These are phyloP conservation scores for Oxyruncus cristatus DNA, from an alignment of 2,113 vertebrate genomes.

Conservation along the genomic window DNA sequence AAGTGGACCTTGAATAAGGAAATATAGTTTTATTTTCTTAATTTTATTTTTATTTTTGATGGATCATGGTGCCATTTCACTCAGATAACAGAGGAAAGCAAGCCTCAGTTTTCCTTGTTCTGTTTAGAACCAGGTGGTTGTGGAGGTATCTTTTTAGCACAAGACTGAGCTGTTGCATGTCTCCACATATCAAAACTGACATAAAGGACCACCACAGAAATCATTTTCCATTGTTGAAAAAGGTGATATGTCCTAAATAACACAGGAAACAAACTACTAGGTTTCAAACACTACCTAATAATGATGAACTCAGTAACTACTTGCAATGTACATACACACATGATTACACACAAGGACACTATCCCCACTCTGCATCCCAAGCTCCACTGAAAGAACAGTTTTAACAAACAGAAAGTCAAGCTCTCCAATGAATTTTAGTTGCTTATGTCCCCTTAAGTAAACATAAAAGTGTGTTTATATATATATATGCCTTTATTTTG, in stretches of 20 bases:
- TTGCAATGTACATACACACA: background rate
- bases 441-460: background rate
- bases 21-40: fast-evolving
- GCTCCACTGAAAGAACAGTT: background rate
- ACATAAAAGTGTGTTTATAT: background rate
- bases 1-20: background rate
- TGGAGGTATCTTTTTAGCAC: background rate
- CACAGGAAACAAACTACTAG: background rate
- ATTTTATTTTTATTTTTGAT: background rate
- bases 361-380: background rate
- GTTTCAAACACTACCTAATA: background rate
- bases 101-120: background rate
- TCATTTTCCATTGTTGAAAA: background rate
- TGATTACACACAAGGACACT: fast-evolving
- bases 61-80: background rate
- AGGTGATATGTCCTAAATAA: background rate
- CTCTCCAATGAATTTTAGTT: background rate
- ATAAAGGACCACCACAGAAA: background rate
- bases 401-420: background rate
- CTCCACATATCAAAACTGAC: background rate
- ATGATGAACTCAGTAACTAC: background rate
- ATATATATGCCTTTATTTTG: background rate
- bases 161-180: fast-evolving
- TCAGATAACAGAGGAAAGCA: background rate
- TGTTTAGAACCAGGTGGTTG: background rate